Evolutionary conservation across 2,888 invertebrate species (phyloP), one percentile per base, ranked within the genome.

Genomic region (Stegophylla sp.): DNA sequence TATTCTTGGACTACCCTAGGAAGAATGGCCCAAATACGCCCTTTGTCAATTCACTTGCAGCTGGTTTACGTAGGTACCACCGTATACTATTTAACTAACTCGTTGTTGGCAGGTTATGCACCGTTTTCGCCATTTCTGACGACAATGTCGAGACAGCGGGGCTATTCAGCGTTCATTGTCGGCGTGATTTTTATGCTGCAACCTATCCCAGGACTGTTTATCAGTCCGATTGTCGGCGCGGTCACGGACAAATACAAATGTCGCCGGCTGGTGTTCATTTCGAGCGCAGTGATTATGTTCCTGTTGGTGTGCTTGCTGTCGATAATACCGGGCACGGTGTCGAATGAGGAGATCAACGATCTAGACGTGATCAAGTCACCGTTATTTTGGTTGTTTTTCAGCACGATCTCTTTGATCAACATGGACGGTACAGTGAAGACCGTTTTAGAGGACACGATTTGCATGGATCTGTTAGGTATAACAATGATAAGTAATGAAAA

Each of bases 191-290:
- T 93, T 85, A 92, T 92, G 83, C 87, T 93, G 74, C 86, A 95
- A 79, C 94, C 95, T 26, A 89, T 95, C 84, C 90, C 91, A 84
- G 94, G 94, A 61, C 89, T 95, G 86, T 85, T 95, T 83, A 92
- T 93, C 0, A 95, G 94, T 87, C 94, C 94, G 9, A 84, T 93
- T 2, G 92, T 94, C 86, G 94, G 95, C n/a, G 90, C 91, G 20
- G 88, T 95, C 83, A 93, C 94, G 5, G 95, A 95, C 87, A 91
- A 91, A 84, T 93, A 90, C 85, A 90, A 90, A 85, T 89, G 90
- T 82, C 94, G 94, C 86, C 94, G 94, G 85, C 85, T 87, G 20
- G 87, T 93, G 75, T 94, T 95, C 85, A 88, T 95, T 83, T 84
- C 15, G 5, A 63, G 63, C 12, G n/a, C 61, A n/a, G 9, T 51